A percentile compares a stretch with the other conserved stretches of the same genome.
Evolutionary conservation across 2,888 invertebrate genomes (phyloP).

Genomic region (Archips xylosteana): DNA sequence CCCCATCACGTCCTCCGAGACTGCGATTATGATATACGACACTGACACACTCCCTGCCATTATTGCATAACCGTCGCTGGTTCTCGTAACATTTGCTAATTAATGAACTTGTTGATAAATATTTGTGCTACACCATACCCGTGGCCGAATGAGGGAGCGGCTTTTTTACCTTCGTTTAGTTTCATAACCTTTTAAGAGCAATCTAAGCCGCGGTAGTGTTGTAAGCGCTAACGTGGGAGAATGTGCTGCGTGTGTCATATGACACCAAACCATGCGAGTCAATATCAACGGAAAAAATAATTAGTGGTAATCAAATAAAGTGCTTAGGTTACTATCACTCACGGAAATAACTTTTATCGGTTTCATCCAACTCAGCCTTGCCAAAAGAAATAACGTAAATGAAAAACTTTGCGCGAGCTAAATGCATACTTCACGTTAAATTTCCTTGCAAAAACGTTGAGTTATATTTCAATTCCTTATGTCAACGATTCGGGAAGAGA

Average conservation of each 20-base stretch:
- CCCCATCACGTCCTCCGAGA: conserved; percentile 55
- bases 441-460: conserved; percentile 52
- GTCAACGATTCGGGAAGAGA: conserved; percentile 60
- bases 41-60: conserved; percentile 40
- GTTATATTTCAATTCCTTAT: conserved; percentile 63
- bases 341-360: conserved; percentile 4
- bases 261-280: conserved; percentile 32
- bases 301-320: conserved; percentile 26
- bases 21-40: conserved; percentile 47
- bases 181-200: conserved; percentile 54
- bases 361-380: background rate
- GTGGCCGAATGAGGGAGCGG: conserved; percentile 52
- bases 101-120: conserved; percentile 56
- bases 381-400: conserved; percentile 18
- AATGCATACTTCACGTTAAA: conserved; percentile 46
- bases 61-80: conserved; percentile 54
- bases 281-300: conserved; percentile 30
- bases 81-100: conserved; percentile 61
- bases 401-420: conserved; percentile 27
- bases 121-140: conserved; percentile 46
- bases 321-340: conserved; percentile 1
- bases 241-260: conserved; percentile 42
- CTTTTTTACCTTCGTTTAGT: conserved; percentile 53
- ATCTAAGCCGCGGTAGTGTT: conserved; percentile 49
- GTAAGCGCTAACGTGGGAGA: conserved; percentile 52